These are phyloP conservation scores for Sigmodon hispidus DNA, from an alignment of 2,113 vertebrate genomes.

Conservation along the genomic window DNA sequence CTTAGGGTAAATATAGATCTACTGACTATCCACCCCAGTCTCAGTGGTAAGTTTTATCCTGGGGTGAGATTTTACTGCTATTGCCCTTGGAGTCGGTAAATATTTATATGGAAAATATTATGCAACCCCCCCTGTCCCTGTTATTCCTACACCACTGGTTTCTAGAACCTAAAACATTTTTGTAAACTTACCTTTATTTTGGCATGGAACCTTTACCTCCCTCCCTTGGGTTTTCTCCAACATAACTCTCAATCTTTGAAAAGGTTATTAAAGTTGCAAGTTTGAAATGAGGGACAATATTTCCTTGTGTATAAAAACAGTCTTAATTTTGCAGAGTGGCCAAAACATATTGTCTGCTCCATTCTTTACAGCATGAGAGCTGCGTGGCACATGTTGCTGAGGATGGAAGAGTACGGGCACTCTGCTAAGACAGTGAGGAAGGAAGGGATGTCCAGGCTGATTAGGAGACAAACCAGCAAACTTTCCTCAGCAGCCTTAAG, in stretches of 20 bases:
- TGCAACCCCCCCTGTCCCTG: slow-evolving; percentile 78
- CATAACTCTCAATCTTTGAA: slow-evolving; percentile 59
- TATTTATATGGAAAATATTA: slow-evolving; percentile 81
- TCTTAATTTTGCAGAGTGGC: slow-evolving; percentile 55
- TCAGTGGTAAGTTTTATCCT: slow-evolving; percentile 64
- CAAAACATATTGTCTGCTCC: not conserved
- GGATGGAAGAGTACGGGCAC: not conserved
- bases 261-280: slow-evolving; percentile 65
- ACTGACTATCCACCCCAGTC: slow-evolving; percentile 8
- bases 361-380: not conserved
- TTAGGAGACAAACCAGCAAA: not conserved
- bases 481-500: not conserved
- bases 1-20: slow-evolving; percentile 61
- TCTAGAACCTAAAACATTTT: slow-evolving; percentile 76
- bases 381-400: not conserved
- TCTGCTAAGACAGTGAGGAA: not conserved
- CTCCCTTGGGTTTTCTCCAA: slow-evolving; percentile 55
- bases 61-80: slow-evolving; percentile 70
- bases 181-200: slow-evolving; percentile 76
- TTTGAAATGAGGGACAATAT: slow-evolving; percentile 56
- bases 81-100: slow-evolving; percentile 80
- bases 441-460: not conserved
- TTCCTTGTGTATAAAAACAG: slow-evolving; percentile 67
- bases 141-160: slow-evolving; percentile 70
- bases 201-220: slow-evolving; percentile 71